These are phyloP conservation scores for Erebia aethiops DNA, from an alignment of 2,888 invertebrate genomes.

Conservation along the genomic window DNA sequence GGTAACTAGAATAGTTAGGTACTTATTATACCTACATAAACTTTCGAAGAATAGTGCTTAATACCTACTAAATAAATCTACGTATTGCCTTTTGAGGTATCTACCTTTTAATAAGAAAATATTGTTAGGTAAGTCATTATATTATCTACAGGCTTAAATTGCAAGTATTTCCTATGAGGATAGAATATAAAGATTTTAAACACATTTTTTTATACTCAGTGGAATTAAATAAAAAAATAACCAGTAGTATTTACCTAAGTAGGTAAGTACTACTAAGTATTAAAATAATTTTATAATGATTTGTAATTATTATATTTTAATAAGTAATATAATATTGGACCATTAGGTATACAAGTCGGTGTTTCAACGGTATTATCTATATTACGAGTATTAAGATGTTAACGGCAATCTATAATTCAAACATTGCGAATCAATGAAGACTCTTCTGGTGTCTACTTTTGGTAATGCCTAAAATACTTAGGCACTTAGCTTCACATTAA, in stretches of 20 bases:
- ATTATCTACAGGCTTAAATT: neutral
- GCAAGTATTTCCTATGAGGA: slow-evolving; percentile 10
- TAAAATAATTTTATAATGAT: slow-evolving; percentile 14
- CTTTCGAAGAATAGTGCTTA: slow-evolving; percentile 37
- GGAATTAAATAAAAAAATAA: neutral
- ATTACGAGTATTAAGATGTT: too few relatives aligned
- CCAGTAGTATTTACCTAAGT: neutral
- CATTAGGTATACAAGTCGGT: slow-evolving; percentile 26
- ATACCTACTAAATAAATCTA: slow-evolving; percentile 16
- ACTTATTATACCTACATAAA: slow-evolving; percentile 8
- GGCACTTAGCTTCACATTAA: too few relatives aligned
- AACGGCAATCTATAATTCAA: too few relatives aligned
- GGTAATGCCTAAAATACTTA: too few relatives aligned
- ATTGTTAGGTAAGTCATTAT: slow-evolving; percentile 5
- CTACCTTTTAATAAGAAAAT: slow-evolving; percentile 12
- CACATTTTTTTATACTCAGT: neutral
- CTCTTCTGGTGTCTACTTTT: too few relatives aligned
- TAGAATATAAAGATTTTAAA: neutral
- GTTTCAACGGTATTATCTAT: neutral
- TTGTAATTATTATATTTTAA: slow-evolving; percentile 24
- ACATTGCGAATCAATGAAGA: too few relatives aligned
- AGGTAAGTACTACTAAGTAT: neutral
- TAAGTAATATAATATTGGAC: slow-evolving; percentile 37
- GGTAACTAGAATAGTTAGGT: slow-evolving; percentile 20
- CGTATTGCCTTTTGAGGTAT: slow-evolving; percentile 17